A percentile compares a stretch with the other conserved stretches of the same genome.
phyloP scores from a whole-genome alignment of 2,113 vertebrate genomes.

The Reinhardtius hippoglossoides region DNA sequence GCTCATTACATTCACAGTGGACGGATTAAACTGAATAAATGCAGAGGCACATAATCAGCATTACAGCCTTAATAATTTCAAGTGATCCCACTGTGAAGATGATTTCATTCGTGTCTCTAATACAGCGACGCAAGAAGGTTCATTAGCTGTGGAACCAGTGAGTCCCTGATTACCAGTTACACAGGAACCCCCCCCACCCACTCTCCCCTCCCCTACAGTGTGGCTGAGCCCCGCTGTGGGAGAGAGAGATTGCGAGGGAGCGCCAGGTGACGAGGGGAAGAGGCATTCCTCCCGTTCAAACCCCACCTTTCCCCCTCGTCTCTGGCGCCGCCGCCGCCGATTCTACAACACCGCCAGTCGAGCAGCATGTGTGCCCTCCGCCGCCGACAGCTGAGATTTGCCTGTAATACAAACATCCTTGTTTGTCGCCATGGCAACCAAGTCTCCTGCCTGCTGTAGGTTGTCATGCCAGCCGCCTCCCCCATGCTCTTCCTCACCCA shows the following conservation, averaged over 20 bases:
- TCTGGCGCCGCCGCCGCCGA: slow-evolving; percentile 12
- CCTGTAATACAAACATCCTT: slow-evolving; percentile 83
- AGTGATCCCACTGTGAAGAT: slow-evolving; percentile 45
- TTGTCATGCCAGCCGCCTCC: slow-evolving; percentile 74
- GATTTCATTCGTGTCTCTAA: slow-evolving; percentile 38
- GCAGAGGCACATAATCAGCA: slow-evolving; percentile 31
- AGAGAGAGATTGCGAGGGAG: slow-evolving; percentile 24
- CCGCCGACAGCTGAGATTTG: slow-evolving; percentile 68
- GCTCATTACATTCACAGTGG: slow-evolving; percentile 34
- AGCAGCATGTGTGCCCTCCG: slow-evolving; percentile 51
- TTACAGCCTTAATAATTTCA: slow-evolving; percentile 40
- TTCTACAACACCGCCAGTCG: slow-evolving; percentile 41
- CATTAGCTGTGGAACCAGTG: slow-evolving; percentile 40
- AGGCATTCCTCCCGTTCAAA: slow-evolving; percentile 20
- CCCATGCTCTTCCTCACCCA: slow-evolving; percentile 58
- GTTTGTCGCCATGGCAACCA: slow-evolving; percentile 84
- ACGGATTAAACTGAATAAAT: slow-evolving; percentile 41
- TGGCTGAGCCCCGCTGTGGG: slow-evolving; percentile 5
- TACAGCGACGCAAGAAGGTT: slow-evolving; percentile 23
- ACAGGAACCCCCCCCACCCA: slow-evolving; percentile 17
- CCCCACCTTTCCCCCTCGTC: slow-evolving; percentile 22
- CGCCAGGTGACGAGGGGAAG: slow-evolving; percentile 15
- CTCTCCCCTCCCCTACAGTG: neutral
- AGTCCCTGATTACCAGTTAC: slow-evolving; percentile 28
- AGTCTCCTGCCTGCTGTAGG: slow-evolving; percentile 76